A percentile compares a stretch with the other conserved stretches of the same genome.
Conservation (phyloP, 2,113 vertebrate species). For the Pseudorhombus dupliciocellatus region DNA sequence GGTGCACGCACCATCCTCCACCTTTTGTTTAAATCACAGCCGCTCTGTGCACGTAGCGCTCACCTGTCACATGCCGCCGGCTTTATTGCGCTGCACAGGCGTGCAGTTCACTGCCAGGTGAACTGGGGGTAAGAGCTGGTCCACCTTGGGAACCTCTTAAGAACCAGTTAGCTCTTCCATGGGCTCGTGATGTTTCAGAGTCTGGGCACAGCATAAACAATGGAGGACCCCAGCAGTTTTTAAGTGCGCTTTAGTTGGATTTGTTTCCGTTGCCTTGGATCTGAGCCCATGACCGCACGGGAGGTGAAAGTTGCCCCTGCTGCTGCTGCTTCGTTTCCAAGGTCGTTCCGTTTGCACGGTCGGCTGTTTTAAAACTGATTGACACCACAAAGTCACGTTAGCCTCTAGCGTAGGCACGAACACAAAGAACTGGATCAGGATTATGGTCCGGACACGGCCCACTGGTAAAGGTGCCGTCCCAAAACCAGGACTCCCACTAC, state of each 20-base stretch:
- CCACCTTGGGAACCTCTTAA: not conserved
- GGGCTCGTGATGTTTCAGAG: too few species aligned
- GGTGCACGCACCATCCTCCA: conserved; percentile 39
- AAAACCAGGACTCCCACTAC: not conserved
- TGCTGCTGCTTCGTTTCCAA: too few species aligned
- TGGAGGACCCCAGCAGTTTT: too few species aligned
- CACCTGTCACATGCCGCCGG: conserved; percentile 22
- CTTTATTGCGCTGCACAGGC: conserved; percentile 48
- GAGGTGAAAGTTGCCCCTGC: too few species aligned
- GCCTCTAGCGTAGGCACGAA: too few species aligned
- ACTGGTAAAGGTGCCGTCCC: too few species aligned
- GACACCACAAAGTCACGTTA: too few species aligned
- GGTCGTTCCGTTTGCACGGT: too few species aligned
- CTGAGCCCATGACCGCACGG: not conserved
- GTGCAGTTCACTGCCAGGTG: conserved; percentile 27
- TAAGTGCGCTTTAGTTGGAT: not conserved
- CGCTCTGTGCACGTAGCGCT: conserved; percentile 50
- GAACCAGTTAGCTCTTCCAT: not conserved
- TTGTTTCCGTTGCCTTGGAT: not conserved
- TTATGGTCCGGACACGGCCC: too few species aligned
- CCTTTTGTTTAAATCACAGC: conserved; percentile 68
- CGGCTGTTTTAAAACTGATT: too few species aligned
- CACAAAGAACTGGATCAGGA: too few species aligned
- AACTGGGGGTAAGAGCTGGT: not conserved
- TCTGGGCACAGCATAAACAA: too few species aligned